phyloP scores from a whole-genome alignment of 2,888 invertebrate genomes.

The Cantharis nigra region DNA sequence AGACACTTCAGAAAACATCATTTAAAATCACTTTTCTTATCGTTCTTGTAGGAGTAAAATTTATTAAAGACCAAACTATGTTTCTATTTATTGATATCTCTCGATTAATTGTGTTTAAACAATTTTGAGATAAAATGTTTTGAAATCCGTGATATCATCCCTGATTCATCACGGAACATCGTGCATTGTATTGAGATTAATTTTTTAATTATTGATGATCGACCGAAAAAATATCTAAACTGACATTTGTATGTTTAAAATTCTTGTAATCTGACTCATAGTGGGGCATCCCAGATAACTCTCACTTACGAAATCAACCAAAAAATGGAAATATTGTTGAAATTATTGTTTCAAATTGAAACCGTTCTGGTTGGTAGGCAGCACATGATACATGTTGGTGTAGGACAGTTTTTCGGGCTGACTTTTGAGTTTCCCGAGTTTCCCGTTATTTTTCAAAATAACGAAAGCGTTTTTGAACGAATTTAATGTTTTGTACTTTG shows the following conservation, averaged over 20 bases:
- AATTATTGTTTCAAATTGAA: background rate
- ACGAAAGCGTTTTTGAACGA: too few species aligned
- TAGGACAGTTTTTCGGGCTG: background rate
- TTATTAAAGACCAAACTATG: background rate
- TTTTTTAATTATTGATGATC: background rate
- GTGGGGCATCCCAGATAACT: too few species aligned
- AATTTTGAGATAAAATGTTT: background rate
- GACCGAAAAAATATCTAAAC: background rate
- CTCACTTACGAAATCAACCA: too few species aligned
- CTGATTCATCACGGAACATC: background rate
- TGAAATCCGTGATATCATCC: background rate
- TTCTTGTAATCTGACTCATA: background rate
- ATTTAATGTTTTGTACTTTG: too few species aligned
- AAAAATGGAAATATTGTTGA: too few species aligned
- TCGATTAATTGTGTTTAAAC: background rate
- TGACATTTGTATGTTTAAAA: background rate
- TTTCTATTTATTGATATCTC: background rate
- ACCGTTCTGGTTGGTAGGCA: background rate
- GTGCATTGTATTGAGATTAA: background rate
- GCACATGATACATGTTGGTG: background rate
- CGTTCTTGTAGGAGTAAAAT: background rate
- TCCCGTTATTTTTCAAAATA: too few species aligned
- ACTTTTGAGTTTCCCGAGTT: background rate
- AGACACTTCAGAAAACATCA: background rate
- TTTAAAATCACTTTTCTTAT: background rate